Evolutionary conservation across 2,797 vertebrate species (phyloP).

Genomic region (Rhinatrema bivittatum): DNA sequence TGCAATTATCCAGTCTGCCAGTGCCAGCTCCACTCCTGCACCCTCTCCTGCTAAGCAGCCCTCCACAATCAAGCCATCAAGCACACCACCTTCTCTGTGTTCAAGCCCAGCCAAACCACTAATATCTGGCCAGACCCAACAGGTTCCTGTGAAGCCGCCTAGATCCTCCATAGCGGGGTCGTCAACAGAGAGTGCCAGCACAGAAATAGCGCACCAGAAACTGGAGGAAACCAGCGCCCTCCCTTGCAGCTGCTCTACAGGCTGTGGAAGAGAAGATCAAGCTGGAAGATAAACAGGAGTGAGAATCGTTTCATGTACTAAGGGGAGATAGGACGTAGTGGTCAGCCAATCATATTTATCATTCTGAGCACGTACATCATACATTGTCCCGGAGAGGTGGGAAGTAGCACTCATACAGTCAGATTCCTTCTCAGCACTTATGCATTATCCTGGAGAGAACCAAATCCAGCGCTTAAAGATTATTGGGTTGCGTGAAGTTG

Average conservation of each 20-base stretch:
- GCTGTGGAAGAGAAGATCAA: slow-evolving; percentile 94
- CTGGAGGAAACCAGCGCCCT: slow-evolving; percentile 93
- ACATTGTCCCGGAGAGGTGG: no score
- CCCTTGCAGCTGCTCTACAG: slow-evolving; percentile 84
- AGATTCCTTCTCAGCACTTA: no score
- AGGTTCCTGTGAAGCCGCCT: slow-evolving; percentile 81
- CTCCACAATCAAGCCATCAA: slow-evolving; percentile 56
- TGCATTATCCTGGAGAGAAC: no score
- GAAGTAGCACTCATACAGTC: no score
- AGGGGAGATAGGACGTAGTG: no score
- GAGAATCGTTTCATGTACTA: slow-evolving; percentile 41
- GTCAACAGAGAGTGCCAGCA: slow-evolving; percentile 61
- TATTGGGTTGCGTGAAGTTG: no score
- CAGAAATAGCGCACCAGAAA: slow-evolving; percentile 82
- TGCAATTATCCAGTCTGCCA: slow-evolving; percentile 60
- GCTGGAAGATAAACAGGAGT: slow-evolving; percentile 79
- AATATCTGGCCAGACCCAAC: slow-evolving; percentile 57
- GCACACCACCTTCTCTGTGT: slow-evolving; percentile 65
- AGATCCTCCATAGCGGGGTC: slow-evolving; percentile 84
- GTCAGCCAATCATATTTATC: no score
- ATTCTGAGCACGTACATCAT: no score
- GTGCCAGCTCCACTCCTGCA: slow-evolving; percentile 52
- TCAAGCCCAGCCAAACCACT: slow-evolving; percentile 65
- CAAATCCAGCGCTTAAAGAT: no score
- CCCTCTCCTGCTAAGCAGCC: slow-evolving; percentile 65